Evolutionary conservation across 2,113 vertebrate species (phyloP), one percentile per base, ranked within the genome.

Genomic region (Bothrops jararaca): DNA sequence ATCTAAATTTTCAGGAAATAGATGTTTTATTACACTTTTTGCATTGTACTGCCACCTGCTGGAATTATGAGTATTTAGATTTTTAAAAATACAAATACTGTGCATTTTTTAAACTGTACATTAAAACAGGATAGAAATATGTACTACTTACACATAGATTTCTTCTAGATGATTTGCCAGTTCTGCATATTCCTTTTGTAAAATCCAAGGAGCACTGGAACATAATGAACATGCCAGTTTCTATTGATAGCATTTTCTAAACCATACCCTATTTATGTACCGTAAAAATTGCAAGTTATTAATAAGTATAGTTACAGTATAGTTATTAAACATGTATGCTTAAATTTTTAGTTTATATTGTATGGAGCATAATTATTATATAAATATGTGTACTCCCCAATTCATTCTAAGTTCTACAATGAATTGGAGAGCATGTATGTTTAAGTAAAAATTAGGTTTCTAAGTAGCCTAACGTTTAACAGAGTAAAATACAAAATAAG

Each of bases 101-200:
- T 34, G 22, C 2, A 42, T 80, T 80, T 80, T 80, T 80, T 4
- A 60, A 29, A 56, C 39, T 18, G 8, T 52, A 50, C 39, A 48
- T 45, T 60, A 45, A 58, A 60, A 26, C 29, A 85, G 20, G 24
- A 45, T 9, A 50, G 11, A 23, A 20, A 18, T 34, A 74, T 60
- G 54, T 53, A 7, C 15, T 92, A 98, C 99, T 99, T 98, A 99
- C 99, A 98, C 88, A 94, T 99, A 99, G 93, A 99, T 98, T 96
- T 99, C 99, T 97, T 99, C 99, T 90, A 99, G 98, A 95, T 98
- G 98, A 96, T 99, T 99, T 86, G 98, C 98, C 93, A 99, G 96
- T 74, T 97, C 97, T 0, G 74, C 94, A 93, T 98, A 98, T 95
- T 99, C 98, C 42, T 97, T 96, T 88, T 98, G 98, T 97, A 97